Base-by-base conservation (phyloP, 2,797 vertebrate genomes). In the Tinamus major region DNA sequence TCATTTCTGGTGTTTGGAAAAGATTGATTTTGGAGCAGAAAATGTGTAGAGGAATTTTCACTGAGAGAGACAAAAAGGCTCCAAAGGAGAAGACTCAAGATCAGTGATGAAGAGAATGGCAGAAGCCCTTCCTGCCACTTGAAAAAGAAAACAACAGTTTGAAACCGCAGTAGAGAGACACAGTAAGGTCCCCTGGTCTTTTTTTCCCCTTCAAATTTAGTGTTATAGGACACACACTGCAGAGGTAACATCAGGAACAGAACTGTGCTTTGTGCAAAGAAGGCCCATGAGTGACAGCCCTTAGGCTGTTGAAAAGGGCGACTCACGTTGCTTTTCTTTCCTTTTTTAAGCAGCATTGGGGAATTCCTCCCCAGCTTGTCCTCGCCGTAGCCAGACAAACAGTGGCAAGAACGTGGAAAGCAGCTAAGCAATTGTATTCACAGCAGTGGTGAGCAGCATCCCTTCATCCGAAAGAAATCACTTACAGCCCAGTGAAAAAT, bases 381-480 rank as follows among this genome's bases (percentile, higher is more conserved):
- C 91, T 88, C 83, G 89, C 76, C 89, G 90, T 62, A 93, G 48
- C 63, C 88, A 65, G 44, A 86, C 41, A 67, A 95, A 82, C 86
- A 96, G 80, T 75, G 84, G 76, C 56, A 94, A 13, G 44, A 87
- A 92, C 89, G 90, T 95, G 68, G 83, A 90, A 93, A 87, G 79
- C 84, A 49, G 18, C 69, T 90, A 94, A 94, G 90, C 95, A 94
- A 94, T 96, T 96, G 94, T 94, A 89, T 90, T 96, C 90, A 85
- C 94, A 87, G 95, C 87, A 68, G 90, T 96, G 86, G 90, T 95
- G 49, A 96, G 95, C 94, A 93, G 95, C 93, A 95, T 94, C 94
- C 83, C 94, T 95, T 96, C 94, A 77, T 94, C 95, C 94, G 94
- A 95, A 95, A 96, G 93, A 94, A 96, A 95, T 95, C 95, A 93